phyloP scores from a whole-genome alignment of 2,113 vertebrate species.

The Oncorhynchus nerka region DNA sequence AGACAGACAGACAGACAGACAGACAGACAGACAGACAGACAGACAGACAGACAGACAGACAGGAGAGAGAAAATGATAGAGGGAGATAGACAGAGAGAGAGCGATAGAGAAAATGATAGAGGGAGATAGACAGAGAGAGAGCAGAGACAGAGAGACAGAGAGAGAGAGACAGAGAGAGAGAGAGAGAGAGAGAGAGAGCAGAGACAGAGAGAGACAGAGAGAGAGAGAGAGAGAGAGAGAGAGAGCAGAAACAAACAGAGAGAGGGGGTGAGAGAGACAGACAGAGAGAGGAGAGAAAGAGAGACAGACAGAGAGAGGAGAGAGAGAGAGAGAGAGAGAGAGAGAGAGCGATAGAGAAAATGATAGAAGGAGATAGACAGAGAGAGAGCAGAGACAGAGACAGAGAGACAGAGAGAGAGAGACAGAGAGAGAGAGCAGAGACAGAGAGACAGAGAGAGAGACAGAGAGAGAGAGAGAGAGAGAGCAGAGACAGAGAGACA shows the following conservation, averaged over 20 bases:
- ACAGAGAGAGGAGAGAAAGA: neutral
- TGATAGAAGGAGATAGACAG: neutral
- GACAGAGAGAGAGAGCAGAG: too few relatives aligned
- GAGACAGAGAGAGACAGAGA: neutral
- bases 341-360: neutral
- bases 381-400: neutral
- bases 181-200: neutral
- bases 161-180: too few relatives aligned
- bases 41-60: too few relatives aligned
- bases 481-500: too few relatives aligned
- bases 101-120: too few relatives aligned
- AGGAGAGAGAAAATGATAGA: too few relatives aligned
- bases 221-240: neutral
- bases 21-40: neutral
- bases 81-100: too few relatives aligned
- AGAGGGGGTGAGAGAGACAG: neutral
- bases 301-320: neutral
- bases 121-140: too few relatives aligned
- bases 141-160: too few relatives aligned
- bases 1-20: too few relatives aligned
- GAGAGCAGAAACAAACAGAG: neutral
- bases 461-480: neutral
- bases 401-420: neutral
- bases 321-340: too few relatives aligned
- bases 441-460: neutral